A percentile compares a stretch with the other conserved stretches of the same genome.
Conservation (phyloP, 2,113 vertebrate genomes). For the Pardalotus punctatus region DNA sequence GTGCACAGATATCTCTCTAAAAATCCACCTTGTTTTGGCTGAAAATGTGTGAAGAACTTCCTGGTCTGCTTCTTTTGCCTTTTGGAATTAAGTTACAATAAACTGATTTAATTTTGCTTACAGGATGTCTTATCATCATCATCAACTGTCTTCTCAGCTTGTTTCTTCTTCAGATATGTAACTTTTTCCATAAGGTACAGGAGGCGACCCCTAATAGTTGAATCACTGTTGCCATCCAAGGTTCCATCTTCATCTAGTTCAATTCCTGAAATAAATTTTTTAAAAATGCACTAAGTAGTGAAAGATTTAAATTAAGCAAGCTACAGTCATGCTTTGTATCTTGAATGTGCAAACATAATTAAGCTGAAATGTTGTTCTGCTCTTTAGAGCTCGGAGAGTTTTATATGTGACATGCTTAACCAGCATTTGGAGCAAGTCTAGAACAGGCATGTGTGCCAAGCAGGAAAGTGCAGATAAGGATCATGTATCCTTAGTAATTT, state of each 20-base stretch:
- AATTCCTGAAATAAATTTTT: slow-evolving; percentile 73
- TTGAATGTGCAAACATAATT: neutral
- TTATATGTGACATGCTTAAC: neutral
- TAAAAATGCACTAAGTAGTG: neutral
- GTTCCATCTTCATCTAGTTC: slow-evolving; percentile 87
- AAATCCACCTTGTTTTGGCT: neutral
- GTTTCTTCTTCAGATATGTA: slow-evolving; percentile 88
- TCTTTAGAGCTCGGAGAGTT: neutral
- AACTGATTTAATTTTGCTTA: slow-evolving; percentile 66
- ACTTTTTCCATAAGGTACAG: slow-evolving; percentile 92
- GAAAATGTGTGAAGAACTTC: neutral
- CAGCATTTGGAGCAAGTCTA: neutral
- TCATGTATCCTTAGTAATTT: neutral
- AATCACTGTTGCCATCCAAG: slow-evolving; percentile 80
- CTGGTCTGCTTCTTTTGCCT: neutral
- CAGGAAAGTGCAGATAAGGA: neutral
- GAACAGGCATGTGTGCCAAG: neutral
- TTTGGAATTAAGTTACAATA: neutral
- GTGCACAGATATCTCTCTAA: neutral
- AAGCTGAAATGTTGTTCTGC: neutral
- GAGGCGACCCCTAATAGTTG: slow-evolving; percentile 89
- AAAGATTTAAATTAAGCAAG: neutral
- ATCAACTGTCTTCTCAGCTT: slow-evolving; percentile 79
- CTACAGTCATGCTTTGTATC: neutral
- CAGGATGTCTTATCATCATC: slow-evolving; percentile 83